These are phyloP conservation scores for Lacerta bilineata DNA, from an alignment of 2,797 vertebrate species.

Conservation along the genomic window DNA sequence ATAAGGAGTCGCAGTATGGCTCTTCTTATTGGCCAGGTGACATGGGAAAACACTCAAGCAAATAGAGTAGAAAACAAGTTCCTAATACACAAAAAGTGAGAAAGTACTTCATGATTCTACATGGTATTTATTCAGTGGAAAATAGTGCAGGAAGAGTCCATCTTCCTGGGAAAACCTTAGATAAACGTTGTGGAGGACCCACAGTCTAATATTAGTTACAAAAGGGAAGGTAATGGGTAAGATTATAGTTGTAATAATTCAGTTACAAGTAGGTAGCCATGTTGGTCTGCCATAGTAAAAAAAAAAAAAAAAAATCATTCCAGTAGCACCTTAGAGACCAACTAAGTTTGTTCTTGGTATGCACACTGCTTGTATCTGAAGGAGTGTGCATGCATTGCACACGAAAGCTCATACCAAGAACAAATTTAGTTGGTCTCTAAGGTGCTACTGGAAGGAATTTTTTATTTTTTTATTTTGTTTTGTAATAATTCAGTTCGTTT, in stretches of 20 bases:
- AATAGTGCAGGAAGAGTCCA: background rate
- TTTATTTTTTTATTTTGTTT: too few species aligned
- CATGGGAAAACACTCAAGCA: background rate
- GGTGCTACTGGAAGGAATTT: too few species aligned
- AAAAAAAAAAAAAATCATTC: too few species aligned
- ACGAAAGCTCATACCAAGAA: too few species aligned
- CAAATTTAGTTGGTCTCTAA: too few species aligned
- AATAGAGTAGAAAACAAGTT: background rate
- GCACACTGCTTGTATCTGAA: too few species aligned
- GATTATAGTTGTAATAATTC: background rate
- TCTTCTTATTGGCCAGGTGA: background rate
- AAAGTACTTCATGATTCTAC: background rate
- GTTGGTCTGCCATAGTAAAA: too few species aligned
- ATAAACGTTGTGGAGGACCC: too few species aligned
- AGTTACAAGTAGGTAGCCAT: too few species aligned
- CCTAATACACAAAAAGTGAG: background rate
- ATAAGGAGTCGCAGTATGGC: background rate
- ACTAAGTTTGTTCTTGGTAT: too few species aligned
- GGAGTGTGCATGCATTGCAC: too few species aligned
- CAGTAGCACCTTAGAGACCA: too few species aligned
- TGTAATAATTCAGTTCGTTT: background rate
- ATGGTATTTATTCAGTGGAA: background rate
- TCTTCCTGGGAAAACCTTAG: background rate
- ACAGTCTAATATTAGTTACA: background rate
- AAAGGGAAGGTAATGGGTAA: background rate